phyloP scores from a whole-genome alignment of 2,888 invertebrate genomes.

The Geotrupes spiniger region DNA sequence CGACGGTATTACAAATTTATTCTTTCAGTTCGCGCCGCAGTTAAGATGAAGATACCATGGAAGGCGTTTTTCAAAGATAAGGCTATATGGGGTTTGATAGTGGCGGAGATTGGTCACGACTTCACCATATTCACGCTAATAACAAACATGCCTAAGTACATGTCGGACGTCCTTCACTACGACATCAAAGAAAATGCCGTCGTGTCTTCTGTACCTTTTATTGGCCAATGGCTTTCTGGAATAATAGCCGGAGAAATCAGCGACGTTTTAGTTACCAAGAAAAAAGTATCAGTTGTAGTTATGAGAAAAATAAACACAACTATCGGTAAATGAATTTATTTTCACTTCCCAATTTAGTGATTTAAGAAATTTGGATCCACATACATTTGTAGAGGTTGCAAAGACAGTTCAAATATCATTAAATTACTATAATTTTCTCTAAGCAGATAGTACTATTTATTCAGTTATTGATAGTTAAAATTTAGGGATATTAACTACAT shows the following conservation, averaged over 20 bases:
- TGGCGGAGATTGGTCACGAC: constrained; percentile 69
- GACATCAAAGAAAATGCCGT: constrained; percentile 63
- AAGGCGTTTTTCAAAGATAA: constrained; percentile 65
- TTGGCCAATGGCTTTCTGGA: constrained; percentile 66
- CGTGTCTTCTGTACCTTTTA: constrained; percentile 62
- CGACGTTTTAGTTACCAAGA: constrained; percentile 63
- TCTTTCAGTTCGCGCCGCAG: neutral
- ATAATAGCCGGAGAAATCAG: constrained; percentile 64
- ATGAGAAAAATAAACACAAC: constrained; percentile 66
- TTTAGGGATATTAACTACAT: too few species aligned
- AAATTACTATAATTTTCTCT: too few species aligned
- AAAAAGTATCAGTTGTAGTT: constrained; percentile 52
- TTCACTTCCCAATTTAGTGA: too few species aligned
- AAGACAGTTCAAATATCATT: too few species aligned
- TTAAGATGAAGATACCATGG: constrained; percentile 61
- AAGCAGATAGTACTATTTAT: too few species aligned
- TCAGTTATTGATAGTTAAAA: too few species aligned
- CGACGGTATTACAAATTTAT: too few species aligned
- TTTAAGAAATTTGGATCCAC: too few species aligned
- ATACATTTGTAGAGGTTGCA: too few species aligned
- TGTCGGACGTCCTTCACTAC: constrained; percentile 65
- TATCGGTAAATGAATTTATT: constrained; percentile 53
- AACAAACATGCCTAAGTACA: constrained; percentile 65
- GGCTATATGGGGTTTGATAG: constrained; percentile 71
- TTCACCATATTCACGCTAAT: constrained; percentile 72